Evolutionary conservation across 2,797 vertebrate genomes (phyloP).

Genomic region (Moxostoma hubbsi): DNA sequence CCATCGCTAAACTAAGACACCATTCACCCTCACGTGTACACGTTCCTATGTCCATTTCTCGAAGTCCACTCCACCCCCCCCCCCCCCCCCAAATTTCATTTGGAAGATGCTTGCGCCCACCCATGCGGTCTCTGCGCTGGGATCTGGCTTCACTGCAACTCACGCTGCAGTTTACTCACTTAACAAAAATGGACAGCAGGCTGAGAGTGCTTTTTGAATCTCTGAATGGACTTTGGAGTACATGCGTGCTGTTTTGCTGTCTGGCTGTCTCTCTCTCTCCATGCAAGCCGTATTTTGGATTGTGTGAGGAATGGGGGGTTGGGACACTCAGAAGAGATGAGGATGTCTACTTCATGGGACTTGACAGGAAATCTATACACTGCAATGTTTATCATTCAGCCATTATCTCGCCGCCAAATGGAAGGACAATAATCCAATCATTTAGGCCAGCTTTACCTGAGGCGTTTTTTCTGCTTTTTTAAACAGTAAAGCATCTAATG

Average conservation of each 20-base stretch:
- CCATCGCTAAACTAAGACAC: slow-evolving; percentile 74
- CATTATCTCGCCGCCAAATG: slow-evolving; percentile 89
- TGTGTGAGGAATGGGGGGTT: slow-evolving; percentile 48
- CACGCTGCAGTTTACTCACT: slow-evolving; percentile 75
- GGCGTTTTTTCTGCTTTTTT: slow-evolving; percentile 77
- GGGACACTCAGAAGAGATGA: slow-evolving; percentile 81
- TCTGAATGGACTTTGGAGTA: slow-evolving; percentile 81
- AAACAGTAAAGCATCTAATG: slow-evolving; percentile 66
- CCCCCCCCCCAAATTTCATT: slow-evolving; percentile 77
- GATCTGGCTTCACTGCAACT: slow-evolving; percentile 70
- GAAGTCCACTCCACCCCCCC: slow-evolving; percentile 56
- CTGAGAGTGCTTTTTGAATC: slow-evolving; percentile 83
- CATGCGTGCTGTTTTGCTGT: slow-evolving; percentile 48
- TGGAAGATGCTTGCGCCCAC: slow-evolving; percentile 67
- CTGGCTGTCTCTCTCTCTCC: slow-evolving; percentile 49
- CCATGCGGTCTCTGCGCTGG: slow-evolving; percentile 44
- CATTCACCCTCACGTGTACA: slow-evolving; percentile 63
- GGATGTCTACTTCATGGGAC: slow-evolving; percentile 92
- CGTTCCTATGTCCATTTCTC: slow-evolving; percentile 62
- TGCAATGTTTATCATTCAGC: slow-evolving; percentile 95
- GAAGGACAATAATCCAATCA: slow-evolving; percentile 96
- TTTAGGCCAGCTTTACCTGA: slow-evolving; percentile 83
- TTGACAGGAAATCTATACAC: slow-evolving; percentile 98
- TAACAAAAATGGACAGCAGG: slow-evolving; percentile 82
- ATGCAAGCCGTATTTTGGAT: slow-evolving; percentile 5